Evolutionary conservation across 2,797 vertebrate genomes (phyloP).

Genomic region (Spea hammondii): DNA sequence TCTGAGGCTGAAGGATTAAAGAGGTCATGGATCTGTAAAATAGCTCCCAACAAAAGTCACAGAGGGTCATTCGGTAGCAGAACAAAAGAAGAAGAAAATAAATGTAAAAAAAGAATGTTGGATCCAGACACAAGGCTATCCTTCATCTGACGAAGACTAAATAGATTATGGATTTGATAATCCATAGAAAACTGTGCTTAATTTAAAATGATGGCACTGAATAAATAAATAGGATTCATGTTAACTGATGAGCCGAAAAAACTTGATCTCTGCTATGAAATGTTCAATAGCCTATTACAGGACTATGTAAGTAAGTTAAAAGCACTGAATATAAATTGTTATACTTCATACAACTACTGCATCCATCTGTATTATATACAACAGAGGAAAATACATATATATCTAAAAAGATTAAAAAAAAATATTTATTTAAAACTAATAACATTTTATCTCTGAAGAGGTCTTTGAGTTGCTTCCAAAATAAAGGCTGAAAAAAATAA

Average conservation of each 20-base stretch:
- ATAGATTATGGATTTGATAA: not conserved
- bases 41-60: not conserved
- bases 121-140: not conserved
- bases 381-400: not conserved
- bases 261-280: not conserved
- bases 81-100: not conserved
- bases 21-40: not conserved
- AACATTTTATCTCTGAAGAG: too few species aligned
- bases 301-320: not conserved
- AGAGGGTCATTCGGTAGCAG: not conserved
- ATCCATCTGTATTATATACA: not conserved
- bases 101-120: too few species aligned
- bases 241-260: not conserved
- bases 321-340: constrained; percentile 1
- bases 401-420: not conserved
- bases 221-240: not conserved
- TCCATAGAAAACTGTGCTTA: not conserved
- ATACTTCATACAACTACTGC: not conserved
- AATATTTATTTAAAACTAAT: too few species aligned
- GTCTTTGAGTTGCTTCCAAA: not conserved
- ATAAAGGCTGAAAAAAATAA: constrained; percentile 15
- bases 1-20: not conserved
- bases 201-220: not conserved
- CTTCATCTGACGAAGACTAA: not conserved
- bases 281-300: constrained; percentile 6